A percentile compares a stretch with the other conserved stretches of the same genome.
These are phyloP conservation scores for Galeopterus variegatus DNA, from an alignment of 2,113 vertebrate species.

Conservation along the genomic window DNA sequence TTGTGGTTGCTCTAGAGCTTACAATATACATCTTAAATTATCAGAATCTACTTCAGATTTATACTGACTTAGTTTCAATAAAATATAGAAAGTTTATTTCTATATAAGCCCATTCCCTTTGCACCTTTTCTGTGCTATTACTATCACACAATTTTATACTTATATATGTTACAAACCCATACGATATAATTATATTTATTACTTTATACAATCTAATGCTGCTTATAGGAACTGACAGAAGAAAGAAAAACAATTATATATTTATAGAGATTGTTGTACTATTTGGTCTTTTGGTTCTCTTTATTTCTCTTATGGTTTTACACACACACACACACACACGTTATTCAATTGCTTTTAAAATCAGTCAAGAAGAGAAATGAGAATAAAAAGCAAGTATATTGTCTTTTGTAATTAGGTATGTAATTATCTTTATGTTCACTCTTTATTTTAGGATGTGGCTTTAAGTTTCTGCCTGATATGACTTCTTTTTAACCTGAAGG, in stretches of 20 bases:
- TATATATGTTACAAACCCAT: not conserved
- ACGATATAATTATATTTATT: not conserved
- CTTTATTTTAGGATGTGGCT: not conserved
- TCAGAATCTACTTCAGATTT: not conserved
- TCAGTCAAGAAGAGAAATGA: not conserved
- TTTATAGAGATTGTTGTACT: not conserved
- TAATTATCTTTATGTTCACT: not conserved
- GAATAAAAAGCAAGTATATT: not conserved
- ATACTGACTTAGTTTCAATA: not conserved
- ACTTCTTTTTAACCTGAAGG: not conserved
- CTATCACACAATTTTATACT: not conserved
- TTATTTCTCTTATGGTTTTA: not conserved
- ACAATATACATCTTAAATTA: not conserved
- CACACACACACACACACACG: too few relatives aligned
- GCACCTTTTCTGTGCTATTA: not conserved
- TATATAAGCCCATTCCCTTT: not conserved
- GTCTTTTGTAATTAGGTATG: not conserved
- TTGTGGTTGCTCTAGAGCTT: too few relatives aligned
- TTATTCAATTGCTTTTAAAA: not conserved
- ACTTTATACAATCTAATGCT: not conserved
- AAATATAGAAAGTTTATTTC: not conserved
- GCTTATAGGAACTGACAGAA: not conserved
- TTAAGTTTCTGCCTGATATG: not conserved
- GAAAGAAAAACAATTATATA: not conserved
- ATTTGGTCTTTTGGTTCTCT: not conserved